These are phyloP conservation scores for Malacosoma neustria DNA, from an alignment of 2,888 invertebrate species.

Conservation along the genomic window DNA sequence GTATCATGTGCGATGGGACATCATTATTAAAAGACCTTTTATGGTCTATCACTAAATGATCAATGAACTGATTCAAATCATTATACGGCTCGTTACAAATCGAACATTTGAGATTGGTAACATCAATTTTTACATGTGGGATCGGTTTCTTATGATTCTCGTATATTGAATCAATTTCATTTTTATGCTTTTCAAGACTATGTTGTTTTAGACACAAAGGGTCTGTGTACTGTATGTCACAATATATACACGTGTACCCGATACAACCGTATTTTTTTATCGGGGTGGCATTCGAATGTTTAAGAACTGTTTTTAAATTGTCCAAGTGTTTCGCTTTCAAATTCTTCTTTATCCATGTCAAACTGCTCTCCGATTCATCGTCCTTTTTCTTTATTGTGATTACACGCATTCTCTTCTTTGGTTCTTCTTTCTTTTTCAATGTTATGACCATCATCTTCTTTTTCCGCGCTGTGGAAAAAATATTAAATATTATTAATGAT, in stretches of 20 bases:
- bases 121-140: constrained; percentile 32
- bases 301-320: constrained; percentile 20
- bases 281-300: constrained; percentile 29
- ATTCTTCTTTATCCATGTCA: constrained; percentile 3
- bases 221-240: constrained; percentile 21
- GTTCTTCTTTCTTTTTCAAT: constrained; percentile 2
- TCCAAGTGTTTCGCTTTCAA: constrained; percentile 5
- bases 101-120: constrained; percentile 30
- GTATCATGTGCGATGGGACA: constrained; percentile 30
- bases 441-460: constrained; percentile 12
- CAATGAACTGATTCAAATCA: constrained; percentile 19
- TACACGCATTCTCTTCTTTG: background rate
- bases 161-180: constrained; percentile 17
- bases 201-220: constrained; percentile 28
- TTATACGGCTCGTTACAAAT: constrained; percentile 22
- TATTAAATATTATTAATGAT: background rate
- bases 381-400: background rate
- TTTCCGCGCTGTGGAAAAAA: constrained; percentile 3
- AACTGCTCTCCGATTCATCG: background rate
- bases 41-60: constrained; percentile 27
- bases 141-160: background rate
- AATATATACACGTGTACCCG: constrained; percentile 35
- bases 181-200: constrained; percentile 18
- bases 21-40: constrained; percentile 20
- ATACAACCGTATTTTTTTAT: constrained; percentile 27